Evolutionary conservation across 1,140 invertebrate species (phyloP), one percentile per base, ranked within the genome.

Genomic region (Dinoponera quadriceps): DNA sequence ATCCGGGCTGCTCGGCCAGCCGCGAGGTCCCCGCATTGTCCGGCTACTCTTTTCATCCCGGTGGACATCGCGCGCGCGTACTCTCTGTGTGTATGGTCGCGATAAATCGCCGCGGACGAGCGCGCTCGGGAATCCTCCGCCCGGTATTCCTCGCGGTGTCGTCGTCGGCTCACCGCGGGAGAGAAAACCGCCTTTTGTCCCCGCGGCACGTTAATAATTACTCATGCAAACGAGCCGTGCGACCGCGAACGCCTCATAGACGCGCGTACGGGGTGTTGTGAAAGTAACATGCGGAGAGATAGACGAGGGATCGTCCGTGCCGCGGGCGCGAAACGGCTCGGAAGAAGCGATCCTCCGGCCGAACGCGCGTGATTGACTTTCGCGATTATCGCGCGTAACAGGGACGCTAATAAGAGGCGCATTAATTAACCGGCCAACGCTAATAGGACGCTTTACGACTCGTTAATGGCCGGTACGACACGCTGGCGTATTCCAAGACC

Each of bases 121-220:
- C 29, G 11, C 72, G 71, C 27, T 29, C 75, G 63, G 49, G 77
- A 75, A 82, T 87, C 29, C 57, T 48, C 29, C 49, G 60, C 29
- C 29, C 49, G 60, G 57, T 75, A 71, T n/a, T 82, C 87, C 3
- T 82, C 87, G 82, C 75, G 81, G 63, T 65, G 71, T 38, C 57
- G 69, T 86, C 86, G 74, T 81, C 75, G 74, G 51, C n/a, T 82
- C 87, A 66, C 77, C 66, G 51, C 72, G 59, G 77, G 83, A 87
- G 83, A 85, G 87, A 88, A 85, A 88, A 82, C 85, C 72, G 74
- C 60, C 86, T 85, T 88, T 88, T 83, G 77, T 88, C 66, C 77
- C 38, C 66, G 25, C 13, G 59, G 83, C 68, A 88, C 86, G 86
- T 88, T 88, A 85, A 88, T 88, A 88, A 88, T 88, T 88, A 88